Evolutionary conservation across 2,113 vertebrate genomes (phyloP), one percentile per base, ranked within the genome.

Genomic region (Chaetorhynchus papuensis): DNA sequence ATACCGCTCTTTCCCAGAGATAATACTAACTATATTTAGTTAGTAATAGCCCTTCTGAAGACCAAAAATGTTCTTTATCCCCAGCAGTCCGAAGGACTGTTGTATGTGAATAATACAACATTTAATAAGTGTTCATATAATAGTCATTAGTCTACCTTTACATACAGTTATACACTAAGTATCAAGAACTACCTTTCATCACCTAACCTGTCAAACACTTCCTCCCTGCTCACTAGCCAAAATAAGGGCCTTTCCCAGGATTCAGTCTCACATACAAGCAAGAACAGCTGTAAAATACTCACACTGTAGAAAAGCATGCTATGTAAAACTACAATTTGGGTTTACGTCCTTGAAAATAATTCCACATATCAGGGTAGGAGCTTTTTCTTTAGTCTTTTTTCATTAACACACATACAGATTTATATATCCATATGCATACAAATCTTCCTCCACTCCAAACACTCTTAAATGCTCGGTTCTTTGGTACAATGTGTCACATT

Each of bases 401-500:
- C 35, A 81, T 65, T 83, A 74, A 84, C 22, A 49, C 4, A 35
- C 2, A 76, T 24, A 39, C 1, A 3, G 44, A 53, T 49, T 17
- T 44, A 68, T 13, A 70, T 11, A 53, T 8, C 54, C 4, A 37
- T 3, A 68, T 0, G 2, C 4, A 54, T 3, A 56, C 7, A 52
- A 19, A 65, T 15, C 30, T 74, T 87, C 59, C 37, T 66, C 17
- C 20, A 30, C 23, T 72, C 27, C 39, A 61, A 50, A 74, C 3
- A 2, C 18, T 57, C 41, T 83, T 26, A 61, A 45, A 47, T 3
- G 6, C 21, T 30, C 16, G 16, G 27, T 65, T 85, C 21, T 61
- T 56, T 35, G 18, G 39, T 45, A 81, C 77, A 71, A 53, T 2
- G 9, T 31, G 19, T 24, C 27, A 45, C 21, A 68, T 35, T 31